Evolutionary conservation across 2,113 vertebrate species (phyloP).

Genomic region (Ictalurus punctatus): DNA sequence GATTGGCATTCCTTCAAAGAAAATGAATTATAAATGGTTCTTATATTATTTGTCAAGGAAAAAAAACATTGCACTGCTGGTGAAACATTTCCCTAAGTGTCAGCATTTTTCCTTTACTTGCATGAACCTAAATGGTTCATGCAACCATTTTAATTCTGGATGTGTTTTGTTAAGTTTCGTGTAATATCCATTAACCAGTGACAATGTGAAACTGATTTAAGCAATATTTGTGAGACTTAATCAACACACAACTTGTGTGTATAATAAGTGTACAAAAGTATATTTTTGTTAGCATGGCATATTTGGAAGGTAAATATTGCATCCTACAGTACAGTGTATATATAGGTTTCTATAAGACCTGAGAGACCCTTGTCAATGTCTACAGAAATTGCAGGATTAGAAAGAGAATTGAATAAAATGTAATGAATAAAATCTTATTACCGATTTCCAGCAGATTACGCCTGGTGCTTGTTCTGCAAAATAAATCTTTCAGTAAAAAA

Average conservation of each 20-base stretch:
- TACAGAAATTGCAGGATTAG: constrained; percentile 62
- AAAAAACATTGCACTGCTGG: constrained; percentile 66
- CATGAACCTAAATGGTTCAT: constrained; percentile 56
- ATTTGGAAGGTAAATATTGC: constrained; percentile 70
- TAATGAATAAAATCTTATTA: constrained; percentile 49
- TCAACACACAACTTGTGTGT: constrained; percentile 69
- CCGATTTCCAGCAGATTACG: neutral
- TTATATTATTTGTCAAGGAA: constrained; percentile 64
- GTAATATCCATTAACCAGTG: constrained; percentile 70
- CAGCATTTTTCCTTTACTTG: constrained; percentile 68
- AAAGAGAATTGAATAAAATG: constrained; percentile 64
- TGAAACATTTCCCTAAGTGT: constrained; percentile 65
- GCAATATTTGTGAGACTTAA: constrained; percentile 68
- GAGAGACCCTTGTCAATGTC: constrained; percentile 65
- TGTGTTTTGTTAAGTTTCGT: constrained; percentile 64
- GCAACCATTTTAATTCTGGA: constrained; percentile 43
- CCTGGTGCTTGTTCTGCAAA: neutral
- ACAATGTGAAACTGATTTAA: constrained; percentile 68
- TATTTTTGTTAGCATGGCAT: constrained; percentile 68
- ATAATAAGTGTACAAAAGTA: constrained; percentile 73
- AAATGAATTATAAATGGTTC: constrained; percentile 69
- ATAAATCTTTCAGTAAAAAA: neutral
- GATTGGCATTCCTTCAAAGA: constrained; percentile 67
- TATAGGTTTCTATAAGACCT: constrained; percentile 59
- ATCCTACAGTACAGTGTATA: constrained; percentile 61